Evolutionary conservation across 2,888 invertebrate genomes (phyloP).

Genomic region (Cheilosia vulpina): DNA sequence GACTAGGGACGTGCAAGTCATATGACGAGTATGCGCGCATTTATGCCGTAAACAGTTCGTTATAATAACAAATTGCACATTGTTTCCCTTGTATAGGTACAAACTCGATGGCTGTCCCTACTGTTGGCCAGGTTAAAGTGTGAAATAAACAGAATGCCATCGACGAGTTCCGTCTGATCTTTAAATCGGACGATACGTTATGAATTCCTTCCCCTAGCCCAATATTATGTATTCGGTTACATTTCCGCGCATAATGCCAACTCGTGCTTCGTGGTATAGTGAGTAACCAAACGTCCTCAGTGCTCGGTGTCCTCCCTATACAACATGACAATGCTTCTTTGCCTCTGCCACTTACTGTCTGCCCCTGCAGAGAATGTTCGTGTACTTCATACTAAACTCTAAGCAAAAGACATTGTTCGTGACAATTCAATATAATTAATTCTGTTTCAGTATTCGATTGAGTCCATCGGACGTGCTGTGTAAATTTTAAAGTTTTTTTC

Average conservation of each 20-base stretch:
- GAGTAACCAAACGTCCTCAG: slow-evolving; percentile 12
- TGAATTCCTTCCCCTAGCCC: not conserved
- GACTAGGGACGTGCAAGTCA: not conserved
- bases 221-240: not conserved
- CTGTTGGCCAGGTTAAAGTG: not conserved
- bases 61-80: not conserved
- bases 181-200: not conserved
- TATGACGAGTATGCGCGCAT: too few species aligned
- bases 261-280: slow-evolving; percentile 6
- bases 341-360: slow-evolving; percentile 4
- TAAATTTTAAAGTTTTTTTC: not conserved
- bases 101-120: not conserved
- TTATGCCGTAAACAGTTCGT: slow-evolving; percentile 8
- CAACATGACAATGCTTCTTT: not conserved
- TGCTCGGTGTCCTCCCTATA: not conserved
- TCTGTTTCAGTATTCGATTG: slow-evolving; percentile 46
- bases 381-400: slow-evolving; percentile 28
- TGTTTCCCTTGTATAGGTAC: not conserved
- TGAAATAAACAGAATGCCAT: not conserved
- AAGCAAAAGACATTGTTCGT: slow-evolving; percentile 32
- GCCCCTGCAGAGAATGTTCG: slow-evolving; percentile 27
- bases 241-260: slow-evolving; percentile 18
- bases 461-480: slow-evolving; percentile 39
- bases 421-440: slow-evolving; percentile 46
- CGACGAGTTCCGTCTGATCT: not conserved